Base-by-base conservation (phyloP, 2,113 vertebrate species). In the Salvelinus alpinus region DNA sequence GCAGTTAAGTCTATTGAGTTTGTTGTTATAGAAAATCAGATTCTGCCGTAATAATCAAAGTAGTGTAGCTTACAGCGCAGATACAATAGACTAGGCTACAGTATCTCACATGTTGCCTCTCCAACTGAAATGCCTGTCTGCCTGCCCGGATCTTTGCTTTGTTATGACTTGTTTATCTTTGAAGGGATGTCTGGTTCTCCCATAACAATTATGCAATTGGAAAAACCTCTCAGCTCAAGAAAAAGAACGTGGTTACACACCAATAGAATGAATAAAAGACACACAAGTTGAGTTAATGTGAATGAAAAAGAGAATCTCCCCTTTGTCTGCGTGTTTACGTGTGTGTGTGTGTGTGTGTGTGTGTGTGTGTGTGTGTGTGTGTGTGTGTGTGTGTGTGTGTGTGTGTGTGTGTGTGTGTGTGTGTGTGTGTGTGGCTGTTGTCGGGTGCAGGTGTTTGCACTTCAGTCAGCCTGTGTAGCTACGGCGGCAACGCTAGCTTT, bases 391-490 rank as follows among this genome's bases (percentile, higher is more conserved):
- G 16, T 70, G 67, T 75, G 59, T 77, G 64, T 70, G 75, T 62
- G 72, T 62, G 74, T 75, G 71, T 72, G n/a, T n/a, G n/a, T n/a
- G n/a, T n/a, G n/a, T 24, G 24, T 24, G 70, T 31, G 51, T 64
- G 62, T 64, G 24, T 64, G 64, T 65, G 64, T 65, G 31, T 34
- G 31, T 6, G 5, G 31, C 75, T 70, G 87, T 89, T 92, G 90
- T 93, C 87, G 91, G 82, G 85, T 89, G 87, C 93, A 93, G 91
- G 90, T 93, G 92, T 90, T 90, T 89, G 86, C 88, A 88, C 88
- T 90, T 79, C 82, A 76, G 83, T 88, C 79, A 84, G 80, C 73
- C 80, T 75, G 54, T 80, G 77, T 86, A 86, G 89, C 89, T 90
- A 81, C 85, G 78, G 69, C 80, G 81, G 87, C 84, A 78, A 77